These are phyloP conservation scores for Taenioides sp. DNA, from an alignment of 2,797 vertebrate genomes.

Conservation along the genomic window DNA sequence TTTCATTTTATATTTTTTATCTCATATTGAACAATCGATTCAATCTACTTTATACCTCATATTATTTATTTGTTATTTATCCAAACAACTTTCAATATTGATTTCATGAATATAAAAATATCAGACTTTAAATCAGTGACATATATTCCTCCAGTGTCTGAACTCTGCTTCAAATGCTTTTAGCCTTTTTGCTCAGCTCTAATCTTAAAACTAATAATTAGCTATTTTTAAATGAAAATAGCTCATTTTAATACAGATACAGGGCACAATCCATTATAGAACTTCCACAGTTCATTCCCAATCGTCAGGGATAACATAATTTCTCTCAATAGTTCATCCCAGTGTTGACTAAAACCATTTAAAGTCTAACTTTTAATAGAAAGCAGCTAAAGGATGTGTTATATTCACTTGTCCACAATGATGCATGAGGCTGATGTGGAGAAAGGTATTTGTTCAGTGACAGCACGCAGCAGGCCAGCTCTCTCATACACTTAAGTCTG, in stretches of 20 bases:
- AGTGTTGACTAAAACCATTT: background rate
- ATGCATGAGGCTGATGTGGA: slow-evolving; percentile 26
- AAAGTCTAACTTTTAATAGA: background rate
- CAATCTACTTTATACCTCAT: too few species aligned
- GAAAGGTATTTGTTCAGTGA: slow-evolving; percentile 41
- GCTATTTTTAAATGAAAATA: background rate
- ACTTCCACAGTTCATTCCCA: background rate
- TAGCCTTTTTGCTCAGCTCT: too few species aligned
- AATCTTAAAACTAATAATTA: background rate
- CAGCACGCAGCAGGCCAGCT: slow-evolving; percentile 27
- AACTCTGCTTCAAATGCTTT: background rate
- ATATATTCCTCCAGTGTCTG: background rate
- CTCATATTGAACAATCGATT: too few species aligned
- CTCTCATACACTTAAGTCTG: slow-evolving; percentile 12
- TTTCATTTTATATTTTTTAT: background rate
- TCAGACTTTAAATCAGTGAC: background rate
- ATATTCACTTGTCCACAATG: background rate
- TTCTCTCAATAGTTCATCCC: too few species aligned
- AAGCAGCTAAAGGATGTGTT: background rate
- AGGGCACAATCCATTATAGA: background rate
- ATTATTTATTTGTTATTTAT: too few species aligned
- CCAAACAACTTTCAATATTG: too few species aligned
- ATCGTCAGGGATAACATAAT: too few species aligned
- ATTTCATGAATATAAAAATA: too few species aligned
- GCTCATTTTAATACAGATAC: background rate